phyloP scores from a whole-genome alignment of 1,140 invertebrate genomes.

The Sitobion miscanthi region DNA sequence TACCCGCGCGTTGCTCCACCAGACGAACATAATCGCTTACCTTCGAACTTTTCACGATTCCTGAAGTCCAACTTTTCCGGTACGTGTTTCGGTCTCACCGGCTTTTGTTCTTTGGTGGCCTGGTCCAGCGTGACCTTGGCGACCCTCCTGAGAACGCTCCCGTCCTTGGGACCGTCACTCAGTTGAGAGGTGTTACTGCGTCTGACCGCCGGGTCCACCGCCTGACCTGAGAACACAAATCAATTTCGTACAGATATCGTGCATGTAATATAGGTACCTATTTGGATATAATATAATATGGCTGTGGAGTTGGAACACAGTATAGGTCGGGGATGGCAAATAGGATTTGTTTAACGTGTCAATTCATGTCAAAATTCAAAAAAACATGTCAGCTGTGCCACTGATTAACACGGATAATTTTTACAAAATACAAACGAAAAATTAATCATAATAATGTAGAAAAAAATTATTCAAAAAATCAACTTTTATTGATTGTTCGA shows the following conservation, averaged over 20 bases:
- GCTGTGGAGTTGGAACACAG: background rate
- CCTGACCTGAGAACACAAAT: slow-evolving; percentile 30
- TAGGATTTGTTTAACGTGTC: too few species aligned
- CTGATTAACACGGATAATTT: too few species aligned
- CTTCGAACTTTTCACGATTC: slow-evolving; percentile 87
- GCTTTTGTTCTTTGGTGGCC: slow-evolving; percentile 65
- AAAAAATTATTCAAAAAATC: too few species aligned
- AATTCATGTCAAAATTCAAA: too few species aligned
- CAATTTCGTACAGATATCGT: background rate
- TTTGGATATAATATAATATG: background rate
- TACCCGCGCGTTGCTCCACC: too few species aligned
- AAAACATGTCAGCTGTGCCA: too few species aligned
- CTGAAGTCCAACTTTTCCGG: slow-evolving; percentile 85
- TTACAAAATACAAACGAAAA: too few species aligned
- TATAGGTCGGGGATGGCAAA: too few species aligned
- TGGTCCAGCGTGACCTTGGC: slow-evolving; percentile 80
- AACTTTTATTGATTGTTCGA: too few species aligned
- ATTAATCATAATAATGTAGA: too few species aligned
- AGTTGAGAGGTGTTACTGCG: slow-evolving; percentile 27
- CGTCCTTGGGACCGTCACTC: slow-evolving; percentile 65
- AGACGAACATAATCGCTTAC: slow-evolving; percentile 64
- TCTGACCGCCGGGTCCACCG: slow-evolving; percentile 20
- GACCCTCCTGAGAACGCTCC: slow-evolving; percentile 80
- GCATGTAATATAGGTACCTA: too few species aligned
- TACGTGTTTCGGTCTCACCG: slow-evolving; percentile 75